Conservation (phyloP, 2,113 vertebrate species). For the Salvelinus alpinus region DNA sequence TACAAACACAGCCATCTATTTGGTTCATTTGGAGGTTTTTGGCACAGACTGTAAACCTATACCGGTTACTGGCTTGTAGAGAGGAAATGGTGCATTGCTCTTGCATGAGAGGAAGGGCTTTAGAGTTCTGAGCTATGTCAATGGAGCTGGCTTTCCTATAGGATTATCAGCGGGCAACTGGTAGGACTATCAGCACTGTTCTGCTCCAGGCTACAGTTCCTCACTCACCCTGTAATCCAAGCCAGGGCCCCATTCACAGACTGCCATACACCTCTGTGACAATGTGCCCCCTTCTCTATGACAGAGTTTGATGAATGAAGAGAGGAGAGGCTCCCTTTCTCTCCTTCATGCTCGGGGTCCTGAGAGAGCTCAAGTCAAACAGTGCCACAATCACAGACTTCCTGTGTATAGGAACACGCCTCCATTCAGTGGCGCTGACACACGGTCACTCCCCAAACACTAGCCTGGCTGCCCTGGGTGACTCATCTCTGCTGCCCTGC, state of each 20-base stretch:
- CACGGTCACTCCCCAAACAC: slow-evolving; percentile 40
- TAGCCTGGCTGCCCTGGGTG: slow-evolving; percentile 9
- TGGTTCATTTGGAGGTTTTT: neutral
- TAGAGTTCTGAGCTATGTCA: slow-evolving; percentile 27
- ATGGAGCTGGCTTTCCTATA: slow-evolving; percentile 27
- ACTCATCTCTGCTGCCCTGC: slow-evolving; percentile 28
- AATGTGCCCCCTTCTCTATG: slow-evolving; percentile 62
- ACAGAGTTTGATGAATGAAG: slow-evolving; percentile 76
- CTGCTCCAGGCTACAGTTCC: slow-evolving; percentile 50
- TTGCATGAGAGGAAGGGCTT: slow-evolving; percentile 22
- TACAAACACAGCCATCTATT: neutral
- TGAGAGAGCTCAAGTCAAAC: slow-evolving; percentile 50
- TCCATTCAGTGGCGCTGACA: slow-evolving; percentile 58
- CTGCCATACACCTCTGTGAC: slow-evolving; percentile 60
- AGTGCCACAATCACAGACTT: slow-evolving; percentile 63
- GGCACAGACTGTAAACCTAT: neutral
- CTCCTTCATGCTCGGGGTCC: slow-evolving; percentile 3
- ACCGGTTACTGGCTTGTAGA: neutral
- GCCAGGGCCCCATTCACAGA: slow-evolving; percentile 57
- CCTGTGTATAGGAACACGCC: slow-evolving; percentile 60
- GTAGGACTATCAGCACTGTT: slow-evolving; percentile 42
- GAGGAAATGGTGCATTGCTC: slow-evolving; percentile 13
- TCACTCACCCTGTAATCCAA: slow-evolving; percentile 61
- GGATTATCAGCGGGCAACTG: slow-evolving; percentile 37
- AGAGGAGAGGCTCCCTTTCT: slow-evolving; percentile 46